A percentile compares a stretch with the other conserved stretches of the same genome.
Evolutionary conservation across 2,797 vertebrate species (phyloP).

Genomic region (Macropus fuliginosus): DNA sequence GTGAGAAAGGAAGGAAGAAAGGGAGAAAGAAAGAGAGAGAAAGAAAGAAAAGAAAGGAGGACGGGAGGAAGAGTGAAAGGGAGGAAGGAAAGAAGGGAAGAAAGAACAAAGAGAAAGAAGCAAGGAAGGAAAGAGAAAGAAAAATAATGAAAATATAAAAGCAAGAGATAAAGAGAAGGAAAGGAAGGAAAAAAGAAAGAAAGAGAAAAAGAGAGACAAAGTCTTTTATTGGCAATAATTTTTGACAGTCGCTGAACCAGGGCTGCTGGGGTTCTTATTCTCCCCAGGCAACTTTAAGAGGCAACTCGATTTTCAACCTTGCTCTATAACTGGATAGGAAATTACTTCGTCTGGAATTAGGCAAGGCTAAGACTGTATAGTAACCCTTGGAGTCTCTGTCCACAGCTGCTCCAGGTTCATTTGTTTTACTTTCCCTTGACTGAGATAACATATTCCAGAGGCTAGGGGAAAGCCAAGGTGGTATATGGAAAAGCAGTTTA

Average conservation of each 20-base stretch:
- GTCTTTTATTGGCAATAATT: not conserved
- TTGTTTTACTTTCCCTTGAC: conserved; percentile 53
- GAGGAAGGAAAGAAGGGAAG: no score
- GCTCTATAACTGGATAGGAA: conserved; percentile 17
- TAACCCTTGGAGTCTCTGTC: not conserved
- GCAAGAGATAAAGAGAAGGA: not conserved
- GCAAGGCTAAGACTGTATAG: not conserved
- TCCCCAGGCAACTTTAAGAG: not conserved
- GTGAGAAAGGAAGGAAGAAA: not conserved
- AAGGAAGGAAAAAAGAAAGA: not conserved
- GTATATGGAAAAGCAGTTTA: conserved; percentile 51
- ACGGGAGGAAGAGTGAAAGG: not conserved
- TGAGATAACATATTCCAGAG: conserved; percentile 55
- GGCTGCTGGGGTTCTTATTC: not conserved
- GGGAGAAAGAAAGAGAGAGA: no score
- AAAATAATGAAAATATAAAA: no score
- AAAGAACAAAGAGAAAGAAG: not conserved
- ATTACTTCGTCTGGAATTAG: not conserved
- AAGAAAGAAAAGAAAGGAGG: not conserved
- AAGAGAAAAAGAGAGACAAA: not conserved
- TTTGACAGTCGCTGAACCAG: accelerated
- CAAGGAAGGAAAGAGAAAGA: no score
- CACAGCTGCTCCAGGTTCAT: conserved; percentile 43
- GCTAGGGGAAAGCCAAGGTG: conserved; percentile 17
- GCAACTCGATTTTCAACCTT: not conserved